Evolutionary conservation across 2,113 vertebrate species (phyloP), one percentile per base, ranked within the genome.

Genomic region (Tragelaphus strepsiceros): DNA sequence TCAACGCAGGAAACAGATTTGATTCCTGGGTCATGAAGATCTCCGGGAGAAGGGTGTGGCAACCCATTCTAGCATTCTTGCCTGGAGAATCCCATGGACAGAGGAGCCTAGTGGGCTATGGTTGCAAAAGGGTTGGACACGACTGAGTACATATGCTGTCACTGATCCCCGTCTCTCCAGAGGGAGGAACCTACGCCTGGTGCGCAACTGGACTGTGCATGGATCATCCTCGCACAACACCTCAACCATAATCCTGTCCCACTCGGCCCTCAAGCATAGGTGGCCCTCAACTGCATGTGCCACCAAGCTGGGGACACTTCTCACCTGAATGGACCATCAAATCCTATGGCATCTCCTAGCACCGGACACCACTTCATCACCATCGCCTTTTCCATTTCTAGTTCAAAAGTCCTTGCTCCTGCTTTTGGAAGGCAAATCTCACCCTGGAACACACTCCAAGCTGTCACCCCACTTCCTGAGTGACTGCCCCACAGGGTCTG

Each of bases 151-250:
- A 22, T 22, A 6, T 6, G n/a, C 67, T 39, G 3, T 30, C 17
- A 2, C 3, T 49, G 58, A 35, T 64, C 12, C 32, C 24, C 22
- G 8, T 24, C 16, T 67, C n/a, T 30, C 13, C 15, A 15, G 24
- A 17, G 16, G 54, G 56, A 67, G 10, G 30, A 12, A 17, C 22
- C 53, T 2, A 8, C 0, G 3, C 51, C 39, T 0, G 5, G 28
- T 3, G 15, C 74, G 39, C 26, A 32, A 28, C 14, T 9, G 17
- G 64, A 28, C n/a, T 28, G 46, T 7, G 28, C 0, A 2, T 6
- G 14, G 19, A 32, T 12, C 16, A 0, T 30, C 49, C 22, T 58
- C 80, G 19, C 24, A 15, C 3, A 17, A 28, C 1, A 39, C 30
- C 26, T 35, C 32, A 26, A 10, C 56, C 67, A 10, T 32, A 64